phyloP scores from a whole-genome alignment of 2,113 vertebrate genomes.

The Psammodynastes pulverulentus region DNA sequence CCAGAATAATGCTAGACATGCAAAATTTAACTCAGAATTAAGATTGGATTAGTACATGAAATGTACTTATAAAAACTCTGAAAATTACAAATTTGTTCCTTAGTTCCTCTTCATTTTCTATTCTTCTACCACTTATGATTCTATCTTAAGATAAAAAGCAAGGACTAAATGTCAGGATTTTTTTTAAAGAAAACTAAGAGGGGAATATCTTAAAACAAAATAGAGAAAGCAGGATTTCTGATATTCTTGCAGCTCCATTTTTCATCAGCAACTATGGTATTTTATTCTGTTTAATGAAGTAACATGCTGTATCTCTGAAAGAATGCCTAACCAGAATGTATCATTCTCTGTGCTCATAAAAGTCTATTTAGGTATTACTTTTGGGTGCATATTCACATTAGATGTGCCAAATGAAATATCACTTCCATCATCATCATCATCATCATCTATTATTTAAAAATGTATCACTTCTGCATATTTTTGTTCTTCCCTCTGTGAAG shows the following conservation, averaged over 20 bases:
- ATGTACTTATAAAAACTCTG: background rate
- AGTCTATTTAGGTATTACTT: background rate
- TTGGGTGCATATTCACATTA: background rate
- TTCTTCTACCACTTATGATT: background rate
- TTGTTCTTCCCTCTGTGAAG: background rate
- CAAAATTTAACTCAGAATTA: constrained; percentile 19
- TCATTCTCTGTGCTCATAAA: background rate
- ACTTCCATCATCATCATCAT: too few relatives aligned
- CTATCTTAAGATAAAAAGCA: background rate
- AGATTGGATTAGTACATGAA: background rate
- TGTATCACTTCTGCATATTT: background rate
- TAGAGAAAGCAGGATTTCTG: background rate
- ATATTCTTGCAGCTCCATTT: background rate
- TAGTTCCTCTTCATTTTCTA: background rate
- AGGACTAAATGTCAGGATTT: background rate
- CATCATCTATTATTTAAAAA: background rate
- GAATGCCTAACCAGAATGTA: background rate
- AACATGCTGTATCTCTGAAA: background rate
- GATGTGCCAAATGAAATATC: background rate
- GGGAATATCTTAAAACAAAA: background rate
- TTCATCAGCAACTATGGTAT: background rate
- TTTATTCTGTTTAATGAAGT: background rate
- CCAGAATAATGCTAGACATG: constrained; percentile 89
- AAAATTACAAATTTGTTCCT: background rate
- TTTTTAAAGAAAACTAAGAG: background rate